These are phyloP conservation scores for Cordylochernes scorpioides DNA, from an alignment of 2,888 invertebrate genomes.

Conservation along the genomic window DNA sequence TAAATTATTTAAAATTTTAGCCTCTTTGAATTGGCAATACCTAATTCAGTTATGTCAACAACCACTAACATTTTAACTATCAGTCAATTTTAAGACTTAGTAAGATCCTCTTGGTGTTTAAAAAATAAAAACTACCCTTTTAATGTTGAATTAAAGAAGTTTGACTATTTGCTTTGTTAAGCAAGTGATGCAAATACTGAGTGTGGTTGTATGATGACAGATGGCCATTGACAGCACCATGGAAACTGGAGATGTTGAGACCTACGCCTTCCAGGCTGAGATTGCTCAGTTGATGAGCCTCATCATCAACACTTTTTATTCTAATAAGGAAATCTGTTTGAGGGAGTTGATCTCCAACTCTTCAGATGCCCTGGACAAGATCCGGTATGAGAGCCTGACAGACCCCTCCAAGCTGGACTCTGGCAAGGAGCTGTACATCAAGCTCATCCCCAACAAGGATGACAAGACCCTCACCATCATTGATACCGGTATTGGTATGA, in stretches of 20 bases:
- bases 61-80: too few relatives aligned
- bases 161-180: too few relatives aligned
- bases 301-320: constrained; percentile 99
- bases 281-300: constrained; percentile 98
- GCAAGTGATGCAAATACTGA: too few relatives aligned
- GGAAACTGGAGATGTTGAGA: constrained; percentile 43
- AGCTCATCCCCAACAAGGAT: constrained; percentile 83
- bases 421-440: constrained; percentile 81
- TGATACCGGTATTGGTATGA: constrained; percentile 87
- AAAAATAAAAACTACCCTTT: too few relatives aligned
- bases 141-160: too few relatives aligned
- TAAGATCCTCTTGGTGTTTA: too few relatives aligned
- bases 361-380: constrained; percentile 52
- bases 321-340: constrained; percentile 98
- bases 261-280: constrained; percentile 99
- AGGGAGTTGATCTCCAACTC: constrained; percentile 95
- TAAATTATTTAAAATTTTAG: too few relatives aligned
- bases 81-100: too few relatives aligned
- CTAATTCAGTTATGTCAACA: too few relatives aligned
- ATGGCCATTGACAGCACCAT: constrained; percentile 14
- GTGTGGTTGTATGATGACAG: too few relatives aligned
- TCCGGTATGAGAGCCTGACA: constrained; percentile 84
- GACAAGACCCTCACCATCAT: constrained; percentile 82
- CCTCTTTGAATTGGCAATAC: too few relatives aligned
- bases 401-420: constrained; percentile 75